Conservation (phyloP, 2,113 vertebrate species). For the Neomonachus schauinslandi region DNA sequence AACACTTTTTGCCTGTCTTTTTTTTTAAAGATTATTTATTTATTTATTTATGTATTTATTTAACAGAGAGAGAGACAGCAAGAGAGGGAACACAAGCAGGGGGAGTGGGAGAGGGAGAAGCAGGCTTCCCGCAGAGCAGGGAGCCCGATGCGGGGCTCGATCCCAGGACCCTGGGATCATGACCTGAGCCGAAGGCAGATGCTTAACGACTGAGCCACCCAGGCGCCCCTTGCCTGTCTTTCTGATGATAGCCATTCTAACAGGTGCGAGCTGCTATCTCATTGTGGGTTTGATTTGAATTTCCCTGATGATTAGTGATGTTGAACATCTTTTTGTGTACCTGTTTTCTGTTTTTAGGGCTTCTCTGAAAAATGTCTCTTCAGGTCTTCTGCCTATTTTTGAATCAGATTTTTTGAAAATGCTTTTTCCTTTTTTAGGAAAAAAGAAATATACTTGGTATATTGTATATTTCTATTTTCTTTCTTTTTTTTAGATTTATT, state of each 20-base stretch:
- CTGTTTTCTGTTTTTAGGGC: not conserved
- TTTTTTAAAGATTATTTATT: not conserved
- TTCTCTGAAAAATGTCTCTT: not conserved
- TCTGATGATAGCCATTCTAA: not conserved
- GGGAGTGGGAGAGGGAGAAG: too few species aligned
- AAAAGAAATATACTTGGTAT: not conserved
- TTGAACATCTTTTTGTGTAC: not conserved
- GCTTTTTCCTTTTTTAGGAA: not conserved
- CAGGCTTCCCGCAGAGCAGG: too few species aligned
- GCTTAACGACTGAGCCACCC: too few species aligned
- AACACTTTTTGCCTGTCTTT: not conserved
- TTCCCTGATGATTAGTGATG: not conserved
- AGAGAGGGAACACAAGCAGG: too few species aligned
- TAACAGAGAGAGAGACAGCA: too few species aligned
- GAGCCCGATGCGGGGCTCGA: too few species aligned
- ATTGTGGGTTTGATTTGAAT: not conserved
- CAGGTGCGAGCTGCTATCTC: not conserved
- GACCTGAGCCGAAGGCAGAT: too few species aligned
- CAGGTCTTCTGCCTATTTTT: not conserved
- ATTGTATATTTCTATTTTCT: not conserved
- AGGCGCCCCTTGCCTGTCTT: not conserved
- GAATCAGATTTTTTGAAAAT: not conserved
- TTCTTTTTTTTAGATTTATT: not conserved
- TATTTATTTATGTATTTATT: too few species aligned
- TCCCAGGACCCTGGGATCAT: too few species aligned